Base-by-base conservation (phyloP, 92 coral and sea anemone species). In the Phenganax marumi region DNA sequence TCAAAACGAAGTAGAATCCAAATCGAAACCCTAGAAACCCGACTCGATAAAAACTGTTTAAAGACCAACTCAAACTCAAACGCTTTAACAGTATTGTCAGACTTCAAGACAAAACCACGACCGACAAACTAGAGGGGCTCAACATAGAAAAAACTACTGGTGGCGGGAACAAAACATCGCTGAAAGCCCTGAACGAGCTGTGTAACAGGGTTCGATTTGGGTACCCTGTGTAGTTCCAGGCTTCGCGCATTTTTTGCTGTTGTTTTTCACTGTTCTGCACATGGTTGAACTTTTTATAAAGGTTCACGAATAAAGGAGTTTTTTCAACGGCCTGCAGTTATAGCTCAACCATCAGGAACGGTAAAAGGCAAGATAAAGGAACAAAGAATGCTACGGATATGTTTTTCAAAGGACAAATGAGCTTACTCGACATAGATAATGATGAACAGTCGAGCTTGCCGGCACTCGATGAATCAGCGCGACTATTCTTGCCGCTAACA, bases 171-270 rank as follows among this genome's bases (percentile, higher is more conserved):
- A n/a, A n/a, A n/a, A n/a, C n/a, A n/a, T n/a, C n/a, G n/a, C n/a
- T n/a, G n/a, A n/a, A n/a, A n/a, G n/a, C n/a, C n/a, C n/a, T n/a
- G n/a, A n/a, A n/a, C n/a, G 84, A 84, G 87, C 86, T 82, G 73
- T 83, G 86, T 83, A 52, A 83, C 6, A 16, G 86, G 83, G 49
- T 61, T 52, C 0, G 14, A 0, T 12, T 12, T 14, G 81, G 69
- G 17, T 6, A 0, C 1, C 63, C 21, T 56, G 17, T 56, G n/a
- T 14, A 19, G 17, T 14, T 21, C 63, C 6, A 56, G 63, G 63
- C 63, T 6, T 21, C 63, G 17, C 63, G 17, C 63, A 0, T 56
- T 56, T 56, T n/a, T n/a, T 56, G n/a, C 6, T 56, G 63, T 56
- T 56, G 63, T 56, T 56, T 1, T 56, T 56, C 21, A 33, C 63